Evolutionary conservation across 2,888 invertebrate species (phyloP).

Genomic region (Omphaloscelis lunosa): DNA sequence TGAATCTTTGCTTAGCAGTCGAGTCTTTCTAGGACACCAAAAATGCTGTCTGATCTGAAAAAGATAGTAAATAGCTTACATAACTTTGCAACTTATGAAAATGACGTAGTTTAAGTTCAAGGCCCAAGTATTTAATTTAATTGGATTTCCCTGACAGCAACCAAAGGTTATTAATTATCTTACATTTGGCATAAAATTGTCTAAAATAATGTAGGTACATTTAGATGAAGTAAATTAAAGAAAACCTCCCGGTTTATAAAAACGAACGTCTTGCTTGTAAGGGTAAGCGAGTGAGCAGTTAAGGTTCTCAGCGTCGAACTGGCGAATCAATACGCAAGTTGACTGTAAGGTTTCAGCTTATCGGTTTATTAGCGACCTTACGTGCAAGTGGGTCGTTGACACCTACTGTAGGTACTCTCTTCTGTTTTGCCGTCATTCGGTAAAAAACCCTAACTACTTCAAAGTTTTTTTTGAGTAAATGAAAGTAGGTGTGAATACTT

Average conservation of each 20-base stretch:
- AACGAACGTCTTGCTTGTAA: neutral
- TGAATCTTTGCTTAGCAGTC: neutral
- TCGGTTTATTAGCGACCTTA: conserved; percentile 65
- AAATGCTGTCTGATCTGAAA: neutral
- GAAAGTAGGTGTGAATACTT: neutral
- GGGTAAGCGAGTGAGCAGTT: conserved; percentile 14
- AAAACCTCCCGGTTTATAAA: neutral
- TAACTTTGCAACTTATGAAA: neutral
- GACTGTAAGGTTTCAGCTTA: conserved; percentile 70
- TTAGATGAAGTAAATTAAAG: conserved; percentile 4
- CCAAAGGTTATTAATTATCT: neutral
- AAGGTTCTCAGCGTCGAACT: conserved; percentile 27
- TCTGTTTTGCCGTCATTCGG: neutral
- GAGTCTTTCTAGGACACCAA: neutral
- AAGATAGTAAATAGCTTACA: neutral
- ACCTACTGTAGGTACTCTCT: neutral
- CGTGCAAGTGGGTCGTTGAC: conserved; percentile 67
- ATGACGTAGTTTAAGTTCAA: conserved; percentile 3
- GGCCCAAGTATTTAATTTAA: conserved; percentile 1
- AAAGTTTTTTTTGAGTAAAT: neutral
- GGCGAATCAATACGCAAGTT: conserved; percentile 69
- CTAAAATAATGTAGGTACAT: conserved; percentile 22
- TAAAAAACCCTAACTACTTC: neutral
- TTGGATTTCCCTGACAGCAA: neutral
- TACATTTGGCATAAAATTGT: neutral